Evolutionary conservation across 2,888 invertebrate genomes (phyloP).

Genomic region (Drosophila eohydei): DNA sequence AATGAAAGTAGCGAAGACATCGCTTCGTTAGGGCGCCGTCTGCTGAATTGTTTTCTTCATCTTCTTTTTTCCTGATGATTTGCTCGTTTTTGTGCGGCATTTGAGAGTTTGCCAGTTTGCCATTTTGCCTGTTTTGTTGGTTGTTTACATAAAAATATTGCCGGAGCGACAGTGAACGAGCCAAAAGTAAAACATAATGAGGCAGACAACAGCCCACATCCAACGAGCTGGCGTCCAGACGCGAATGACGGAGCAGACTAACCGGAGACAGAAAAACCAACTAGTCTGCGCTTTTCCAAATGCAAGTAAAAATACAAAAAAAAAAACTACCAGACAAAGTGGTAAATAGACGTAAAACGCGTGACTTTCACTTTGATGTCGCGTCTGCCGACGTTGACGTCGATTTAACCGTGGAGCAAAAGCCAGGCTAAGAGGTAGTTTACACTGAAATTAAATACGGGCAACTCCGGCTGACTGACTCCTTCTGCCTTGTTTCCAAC

Average conservation of each 20-base stretch:
- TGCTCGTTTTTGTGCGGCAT: conserved; percentile 51
- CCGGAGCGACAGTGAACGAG: conserved; percentile 40
- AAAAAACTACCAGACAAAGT: conserved; percentile 70
- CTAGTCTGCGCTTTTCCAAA: conserved; percentile 28
- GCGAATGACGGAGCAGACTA: conserved; percentile 43
- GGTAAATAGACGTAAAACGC: conserved; percentile 76
- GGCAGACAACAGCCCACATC: conserved; percentile 62
- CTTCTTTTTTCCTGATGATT: conserved; percentile 47
- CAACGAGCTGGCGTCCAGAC: conserved; percentile 29
- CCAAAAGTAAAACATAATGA: conserved; percentile 65
- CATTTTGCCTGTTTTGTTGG: conserved; percentile 46
- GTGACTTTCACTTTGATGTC: conserved; percentile 80
- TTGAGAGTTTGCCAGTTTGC: conserved; percentile 35
- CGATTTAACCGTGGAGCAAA: conserved; percentile 54
- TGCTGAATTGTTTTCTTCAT: conserved; percentile 18
- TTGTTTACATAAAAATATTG: conserved; percentile 77
- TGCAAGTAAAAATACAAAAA: conserved; percentile 26
- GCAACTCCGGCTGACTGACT: conserved; percentile 15
- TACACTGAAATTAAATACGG: conserved; percentile 34
- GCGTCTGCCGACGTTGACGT: conserved; percentile 21
- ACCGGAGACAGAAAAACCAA: conserved; percentile 32
- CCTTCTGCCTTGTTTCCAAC: background rate
- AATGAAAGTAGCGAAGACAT: conserved; percentile 47
- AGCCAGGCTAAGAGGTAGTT: conserved; percentile 39
- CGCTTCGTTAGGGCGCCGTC: conserved; percentile 57